phyloP scores from a whole-genome alignment of 53 echinoderm and acorn worm species.

The Zoroaster sp. region DNA sequence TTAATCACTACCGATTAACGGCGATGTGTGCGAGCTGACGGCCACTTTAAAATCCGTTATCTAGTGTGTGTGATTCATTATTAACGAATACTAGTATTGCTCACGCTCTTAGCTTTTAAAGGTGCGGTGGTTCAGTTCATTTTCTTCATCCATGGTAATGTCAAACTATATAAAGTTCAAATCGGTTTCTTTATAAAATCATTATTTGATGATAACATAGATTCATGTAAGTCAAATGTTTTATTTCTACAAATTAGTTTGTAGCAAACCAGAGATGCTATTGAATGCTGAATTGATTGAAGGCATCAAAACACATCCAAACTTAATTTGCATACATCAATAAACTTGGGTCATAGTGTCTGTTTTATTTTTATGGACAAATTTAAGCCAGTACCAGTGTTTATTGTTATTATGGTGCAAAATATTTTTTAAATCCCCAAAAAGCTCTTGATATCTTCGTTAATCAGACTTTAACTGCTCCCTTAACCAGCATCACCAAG shows the following conservation, averaged over 20 bases:
- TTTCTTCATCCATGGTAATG: not conserved
- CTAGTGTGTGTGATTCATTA: slow-evolving; percentile 39
- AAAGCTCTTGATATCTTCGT: not conserved
- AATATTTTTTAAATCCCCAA: not conserved
- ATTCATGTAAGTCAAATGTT: too few species aligned
- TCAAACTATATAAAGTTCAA: too few species aligned
- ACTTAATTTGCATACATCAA: too few species aligned
- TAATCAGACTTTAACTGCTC: not conserved
- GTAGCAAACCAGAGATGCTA: too few species aligned
- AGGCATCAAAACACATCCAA: too few species aligned
- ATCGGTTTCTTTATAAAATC: too few species aligned
- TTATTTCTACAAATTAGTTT: too few species aligned
- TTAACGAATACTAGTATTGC: not conserved
- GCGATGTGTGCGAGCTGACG: slow-evolving; percentile 26
- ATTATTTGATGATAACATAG: too few species aligned
- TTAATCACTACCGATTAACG: slow-evolving; percentile 22
- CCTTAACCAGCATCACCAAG: too few species aligned
- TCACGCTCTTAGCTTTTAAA: not conserved
- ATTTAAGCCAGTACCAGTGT: not conserved
- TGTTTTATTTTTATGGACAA: too few species aligned
- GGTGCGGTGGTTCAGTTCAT: not conserved
- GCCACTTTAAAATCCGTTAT: slow-evolving; percentile 37
- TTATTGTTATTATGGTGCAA: not conserved
- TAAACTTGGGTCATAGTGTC: too few species aligned
- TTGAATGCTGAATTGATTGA: too few species aligned